These are phyloP conservation scores for Perognathus longimembris DNA, from an alignment of 2,113 vertebrate genomes.

Conservation along the genomic window DNA sequence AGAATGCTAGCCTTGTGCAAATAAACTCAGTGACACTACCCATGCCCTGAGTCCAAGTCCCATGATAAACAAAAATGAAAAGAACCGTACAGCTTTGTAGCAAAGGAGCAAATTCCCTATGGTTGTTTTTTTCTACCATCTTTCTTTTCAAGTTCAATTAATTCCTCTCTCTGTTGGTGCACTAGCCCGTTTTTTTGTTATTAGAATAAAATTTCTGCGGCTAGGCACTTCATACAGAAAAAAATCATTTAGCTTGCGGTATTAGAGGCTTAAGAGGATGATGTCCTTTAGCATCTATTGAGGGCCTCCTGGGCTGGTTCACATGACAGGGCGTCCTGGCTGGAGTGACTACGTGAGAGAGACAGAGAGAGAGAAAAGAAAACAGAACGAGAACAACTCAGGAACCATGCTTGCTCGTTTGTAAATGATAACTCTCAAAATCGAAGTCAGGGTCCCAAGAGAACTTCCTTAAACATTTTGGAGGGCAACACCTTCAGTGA, in stretches of 20 bases:
- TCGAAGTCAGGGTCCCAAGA: background rate
- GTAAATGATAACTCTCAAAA: background rate
- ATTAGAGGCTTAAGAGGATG: background rate
- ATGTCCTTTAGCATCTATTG: too few species aligned
- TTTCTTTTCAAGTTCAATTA: background rate
- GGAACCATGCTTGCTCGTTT: background rate
- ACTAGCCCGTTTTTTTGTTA: background rate
- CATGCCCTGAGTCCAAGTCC: too few species aligned
- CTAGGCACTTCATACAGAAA: background rate
- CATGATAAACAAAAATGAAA: too few species aligned
- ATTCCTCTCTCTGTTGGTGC: background rate
- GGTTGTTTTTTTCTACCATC: fast-evolving
- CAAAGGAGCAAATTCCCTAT: too few species aligned
- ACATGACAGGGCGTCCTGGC: too few species aligned
- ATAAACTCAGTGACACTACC: too few species aligned
- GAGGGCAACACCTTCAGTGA: background rate
- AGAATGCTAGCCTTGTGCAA: too few species aligned
- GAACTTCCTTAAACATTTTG: background rate
- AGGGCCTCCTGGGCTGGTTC: too few species aligned
- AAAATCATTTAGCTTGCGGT: background rate
- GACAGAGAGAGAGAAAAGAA: too few species aligned
- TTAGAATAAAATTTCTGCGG: background rate
- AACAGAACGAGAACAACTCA: background rate
- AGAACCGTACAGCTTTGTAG: background rate
- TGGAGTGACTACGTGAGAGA: too few species aligned